Evolutionary conservation across 1,140 invertebrate species (phyloP).

Genomic region (Stegodyphus dumicola): DNA sequence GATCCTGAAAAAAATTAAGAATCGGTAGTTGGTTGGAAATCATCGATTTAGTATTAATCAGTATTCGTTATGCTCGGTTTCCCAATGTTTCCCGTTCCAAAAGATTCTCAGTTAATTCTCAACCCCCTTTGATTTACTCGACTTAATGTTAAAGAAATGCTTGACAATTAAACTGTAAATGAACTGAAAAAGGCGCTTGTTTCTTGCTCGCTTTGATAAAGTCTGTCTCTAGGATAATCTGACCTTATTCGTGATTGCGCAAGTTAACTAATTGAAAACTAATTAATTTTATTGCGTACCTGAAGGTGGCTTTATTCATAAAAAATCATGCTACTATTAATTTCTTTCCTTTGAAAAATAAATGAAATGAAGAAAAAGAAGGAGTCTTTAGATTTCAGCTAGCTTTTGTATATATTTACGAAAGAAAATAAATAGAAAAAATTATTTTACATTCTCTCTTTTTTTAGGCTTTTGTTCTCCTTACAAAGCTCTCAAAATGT

Average conservation of each 20-base stretch:
- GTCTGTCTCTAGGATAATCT: too few species aligned
- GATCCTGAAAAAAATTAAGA: not conserved
- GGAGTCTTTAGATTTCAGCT: slow-evolving; percentile 14
- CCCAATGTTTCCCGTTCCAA: not conserved
- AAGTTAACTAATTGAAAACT: slow-evolving; percentile 39
- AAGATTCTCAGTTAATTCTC: slow-evolving; percentile 25
- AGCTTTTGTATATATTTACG: slow-evolving; percentile 7
- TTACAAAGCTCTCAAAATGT: slow-evolving; percentile 24
- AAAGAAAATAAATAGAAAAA: slow-evolving; percentile 1
- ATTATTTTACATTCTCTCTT: slow-evolving; percentile 1
- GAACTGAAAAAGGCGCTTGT: too few species aligned
- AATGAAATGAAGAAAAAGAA: not conserved
- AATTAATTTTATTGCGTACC: slow-evolving; percentile 42
- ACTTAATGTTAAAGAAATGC: too few species aligned
- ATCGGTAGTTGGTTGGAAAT: slow-evolving; percentile 3
- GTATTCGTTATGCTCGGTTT: not conserved
- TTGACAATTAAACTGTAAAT: too few species aligned
- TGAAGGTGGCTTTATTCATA: not conserved
- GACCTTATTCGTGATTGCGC: too few species aligned
- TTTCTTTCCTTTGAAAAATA: not conserved
- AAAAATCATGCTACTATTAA: not conserved
- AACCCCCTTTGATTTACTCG: not conserved
- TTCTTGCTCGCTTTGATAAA: too few species aligned
- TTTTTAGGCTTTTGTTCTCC: slow-evolving; percentile 14
- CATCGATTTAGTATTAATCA: slow-evolving; percentile 8